Evolutionary conservation across 92 coral and sea anemone species (phyloP).

Genomic region (Porites evermanni): DNA sequence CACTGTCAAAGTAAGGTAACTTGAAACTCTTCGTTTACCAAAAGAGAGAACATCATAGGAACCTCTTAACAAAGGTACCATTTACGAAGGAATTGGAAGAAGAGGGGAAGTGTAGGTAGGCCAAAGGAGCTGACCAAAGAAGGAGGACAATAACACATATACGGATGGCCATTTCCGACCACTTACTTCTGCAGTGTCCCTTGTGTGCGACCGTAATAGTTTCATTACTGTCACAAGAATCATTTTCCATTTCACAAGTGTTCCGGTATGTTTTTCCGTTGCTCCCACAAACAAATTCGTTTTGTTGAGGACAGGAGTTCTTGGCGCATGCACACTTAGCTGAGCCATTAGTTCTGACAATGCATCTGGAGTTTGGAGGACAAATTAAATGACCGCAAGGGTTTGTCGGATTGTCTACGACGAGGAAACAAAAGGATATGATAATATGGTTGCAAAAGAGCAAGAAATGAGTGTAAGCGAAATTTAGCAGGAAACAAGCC

Average conservation of each 20-base stretch:
- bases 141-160: neutral
- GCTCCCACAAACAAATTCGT: slow-evolving; percentile 74
- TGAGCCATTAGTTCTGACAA: slow-evolving; percentile 58
- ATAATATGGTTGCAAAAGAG: neutral
- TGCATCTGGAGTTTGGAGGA: slow-evolving; percentile 71
- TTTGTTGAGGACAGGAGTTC: slow-evolving; percentile 65
- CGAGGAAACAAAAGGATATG: neutral
- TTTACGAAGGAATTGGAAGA: no score
- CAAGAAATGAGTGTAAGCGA: neutral
- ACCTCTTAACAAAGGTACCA: no score
- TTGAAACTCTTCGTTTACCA: no score
- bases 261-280: slow-evolving; percentile 74
- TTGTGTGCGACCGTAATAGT: slow-evolving; percentile 44
- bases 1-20: no score
- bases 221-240: slow-evolving; percentile 69
- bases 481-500: neutral
- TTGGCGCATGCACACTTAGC: slow-evolving; percentile 80
- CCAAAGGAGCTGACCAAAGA: no score
- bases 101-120: no score
- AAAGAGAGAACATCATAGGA: no score
- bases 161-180: neutral
- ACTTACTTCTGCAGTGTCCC: slow-evolving; percentile 77
- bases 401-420: slow-evolving; percentile 21
- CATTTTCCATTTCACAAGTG: slow-evolving; percentile 73
- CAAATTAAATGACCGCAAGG: slow-evolving; percentile 72